Evolutionary conservation across 2,797 vertebrate genomes (phyloP).

Genomic region (Aplochiton taeniatus): DNA sequence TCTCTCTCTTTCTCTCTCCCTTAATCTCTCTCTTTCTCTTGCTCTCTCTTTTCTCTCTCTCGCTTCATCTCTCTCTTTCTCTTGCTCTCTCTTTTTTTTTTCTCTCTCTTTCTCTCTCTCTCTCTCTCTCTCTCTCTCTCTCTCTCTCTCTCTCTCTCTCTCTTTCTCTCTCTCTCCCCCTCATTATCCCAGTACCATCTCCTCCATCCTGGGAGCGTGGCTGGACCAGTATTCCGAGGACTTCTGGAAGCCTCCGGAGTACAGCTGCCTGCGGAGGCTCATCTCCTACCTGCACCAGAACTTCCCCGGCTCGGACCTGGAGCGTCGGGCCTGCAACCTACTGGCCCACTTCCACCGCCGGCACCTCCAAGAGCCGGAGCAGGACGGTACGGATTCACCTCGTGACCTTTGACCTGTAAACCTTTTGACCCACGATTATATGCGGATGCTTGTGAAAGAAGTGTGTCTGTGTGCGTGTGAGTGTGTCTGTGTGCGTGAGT

Average conservation of each 20-base stretch:
- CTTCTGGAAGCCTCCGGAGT: conserved; percentile 84
- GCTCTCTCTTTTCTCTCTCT: not conserved
- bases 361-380: conserved; percentile 64
- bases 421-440: not conserved
- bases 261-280: conserved; percentile 81
- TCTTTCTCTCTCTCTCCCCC: not conserved
- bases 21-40: not conserved
- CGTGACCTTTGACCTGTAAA: not conserved
- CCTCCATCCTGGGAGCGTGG: conserved; percentile 88
- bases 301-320: conserved; percentile 85
- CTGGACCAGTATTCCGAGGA: conserved; percentile 88
- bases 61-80: not conserved
- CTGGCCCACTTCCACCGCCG: conserved; percentile 82
- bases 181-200: conserved; percentile 75
- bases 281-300: conserved; percentile 84
- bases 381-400: conserved; percentile 63
- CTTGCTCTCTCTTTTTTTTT: not conserved
- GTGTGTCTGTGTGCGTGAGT: conserved; percentile 16
- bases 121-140: conserved; percentile 1
- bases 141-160: not conserved
- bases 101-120: not conserved
- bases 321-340: conserved; percentile 83
- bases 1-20: not conserved
- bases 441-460: not conserved
- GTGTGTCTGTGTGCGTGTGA: not conserved